Percentiles rank a stretch among this genome's conserved stretches.
These are phyloP conservation scores for Gallinago media DNA, from an alignment of 2,113 vertebrate species.

Conservation along the genomic window DNA sequence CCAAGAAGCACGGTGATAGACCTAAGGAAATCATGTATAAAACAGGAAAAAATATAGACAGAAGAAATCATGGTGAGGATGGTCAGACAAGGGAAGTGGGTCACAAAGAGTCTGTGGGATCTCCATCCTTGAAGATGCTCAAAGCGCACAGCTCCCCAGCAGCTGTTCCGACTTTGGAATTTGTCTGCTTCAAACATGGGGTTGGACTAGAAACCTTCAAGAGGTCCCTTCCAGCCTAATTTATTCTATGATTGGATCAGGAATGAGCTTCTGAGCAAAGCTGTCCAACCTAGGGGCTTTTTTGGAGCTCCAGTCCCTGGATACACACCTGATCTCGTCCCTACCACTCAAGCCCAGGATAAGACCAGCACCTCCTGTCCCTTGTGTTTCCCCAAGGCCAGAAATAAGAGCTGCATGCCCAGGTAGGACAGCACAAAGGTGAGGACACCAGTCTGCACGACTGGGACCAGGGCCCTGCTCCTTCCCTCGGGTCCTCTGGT, in stretches of 20 bases:
- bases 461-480: not conserved
- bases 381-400: not conserved
- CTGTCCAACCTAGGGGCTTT: not conserved
- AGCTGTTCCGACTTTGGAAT: not conserved
- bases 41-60: not conserved
- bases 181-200: not conserved
- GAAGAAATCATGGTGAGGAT: not conserved
- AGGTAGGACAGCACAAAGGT: rapidly evolving
- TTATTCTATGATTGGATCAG: rapidly evolving
- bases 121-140: not conserved
- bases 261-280: not conserved
- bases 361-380: not conserved
- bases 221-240: not conserved
- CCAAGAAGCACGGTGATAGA: not conserved
- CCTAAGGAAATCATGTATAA: not conserved
- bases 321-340: not conserved
- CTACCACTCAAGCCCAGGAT: not conserved
- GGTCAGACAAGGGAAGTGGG: not conserved
- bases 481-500: not conserved
- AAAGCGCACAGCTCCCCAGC: not conserved
- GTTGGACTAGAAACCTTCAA: not conserved
- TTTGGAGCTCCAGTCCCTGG: not conserved
- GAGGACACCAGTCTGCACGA: rapidly evolving
- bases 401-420: not conserved
- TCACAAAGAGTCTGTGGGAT: not conserved